Evolutionary conservation across 2,888 invertebrate genomes (phyloP), one percentile per base, ranked within the genome.

Genomic region (Liopterus haemorrhoidalis): DNA sequence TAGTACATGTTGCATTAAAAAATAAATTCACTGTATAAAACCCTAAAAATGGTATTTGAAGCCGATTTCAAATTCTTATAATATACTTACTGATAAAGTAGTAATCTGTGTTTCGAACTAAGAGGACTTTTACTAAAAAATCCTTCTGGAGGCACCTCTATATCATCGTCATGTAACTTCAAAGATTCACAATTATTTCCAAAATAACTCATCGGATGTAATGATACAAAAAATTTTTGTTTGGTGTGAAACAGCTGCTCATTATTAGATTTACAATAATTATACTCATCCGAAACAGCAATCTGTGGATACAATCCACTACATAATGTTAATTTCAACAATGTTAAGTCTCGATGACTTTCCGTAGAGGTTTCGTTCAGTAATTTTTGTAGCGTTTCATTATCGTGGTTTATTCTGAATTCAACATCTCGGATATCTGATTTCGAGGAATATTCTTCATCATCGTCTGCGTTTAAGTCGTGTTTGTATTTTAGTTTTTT

Each of bases 261-360:
- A 14, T 28, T 21, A 41, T 49, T 57, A 65, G 79, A 79, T 74
- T 93, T 92, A 59, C 85, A 90, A 57, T 86, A 82, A 67, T 97
- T 97, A 58, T 87, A 88, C 58, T 92, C 90, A 65, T 99, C 97
- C 1, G 91, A 82, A n/a, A 93, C 79, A 0, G 95, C 91, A 45
- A 94, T 78, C 71, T 97, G 94, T 0, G 97, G 97, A 66, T 96
- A 97, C 39, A 99, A 72, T 0, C 96, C 95, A 67, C 91, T 85
- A 54, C 89, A 86, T 14, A 99, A 69, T 45, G 97, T 88, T 28
- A 89, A 67, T 64, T 87, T 88, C 11, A 86, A 61, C 65, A 85
- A 73, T 46, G 77, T 73, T 11, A 86, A 63, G 59, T 86, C 85
- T 55, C 78, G 77, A 57, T 78, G 76, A 50, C 76, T 79, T 24